Conservation (phyloP, 2,797 vertebrate species). For the Cacajao melanocephalus region DNA sequence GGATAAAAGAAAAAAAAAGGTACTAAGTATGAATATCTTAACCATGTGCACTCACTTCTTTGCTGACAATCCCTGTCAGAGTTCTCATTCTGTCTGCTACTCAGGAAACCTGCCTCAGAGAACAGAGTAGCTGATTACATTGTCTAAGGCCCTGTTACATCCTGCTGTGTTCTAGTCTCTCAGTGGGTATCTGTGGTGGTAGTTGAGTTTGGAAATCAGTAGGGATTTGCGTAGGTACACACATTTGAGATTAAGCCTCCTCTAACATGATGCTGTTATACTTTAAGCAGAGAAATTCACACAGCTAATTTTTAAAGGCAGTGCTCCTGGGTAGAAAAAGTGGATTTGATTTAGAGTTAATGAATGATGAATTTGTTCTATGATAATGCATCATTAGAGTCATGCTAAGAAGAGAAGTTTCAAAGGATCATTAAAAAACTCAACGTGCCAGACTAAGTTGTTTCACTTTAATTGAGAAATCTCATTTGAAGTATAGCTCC, state of each 20-base stretch:
- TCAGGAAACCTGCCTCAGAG: conserved; percentile 25
- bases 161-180: not conserved
- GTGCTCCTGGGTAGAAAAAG: not conserved
- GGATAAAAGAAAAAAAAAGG: conserved; percentile 18
- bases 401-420: conserved; percentile 58
- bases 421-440: conserved; percentile 58
- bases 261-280: not conserved
- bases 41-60: not conserved
- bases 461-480: conserved; percentile 81
- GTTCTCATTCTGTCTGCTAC: not conserved
- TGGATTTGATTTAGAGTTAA: conserved; percentile 73
- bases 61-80: not conserved
- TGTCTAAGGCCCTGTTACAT: not conserved
- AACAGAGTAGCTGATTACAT: not conserved
- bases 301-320: conserved; percentile 12
- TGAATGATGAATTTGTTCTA: conserved; percentile 74
- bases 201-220: not conserved
- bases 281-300: conserved; percentile 10
- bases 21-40: conserved; percentile 53
- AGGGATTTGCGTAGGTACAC: not conserved
- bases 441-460: conserved; percentile 70
- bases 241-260: not conserved
- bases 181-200: not conserved
- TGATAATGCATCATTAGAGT: conserved; percentile 72
- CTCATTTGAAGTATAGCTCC: conserved; percentile 69